Evolutionary conservation across 2,797 vertebrate species (phyloP).

Genomic region (Fratercula arctica): DNA sequence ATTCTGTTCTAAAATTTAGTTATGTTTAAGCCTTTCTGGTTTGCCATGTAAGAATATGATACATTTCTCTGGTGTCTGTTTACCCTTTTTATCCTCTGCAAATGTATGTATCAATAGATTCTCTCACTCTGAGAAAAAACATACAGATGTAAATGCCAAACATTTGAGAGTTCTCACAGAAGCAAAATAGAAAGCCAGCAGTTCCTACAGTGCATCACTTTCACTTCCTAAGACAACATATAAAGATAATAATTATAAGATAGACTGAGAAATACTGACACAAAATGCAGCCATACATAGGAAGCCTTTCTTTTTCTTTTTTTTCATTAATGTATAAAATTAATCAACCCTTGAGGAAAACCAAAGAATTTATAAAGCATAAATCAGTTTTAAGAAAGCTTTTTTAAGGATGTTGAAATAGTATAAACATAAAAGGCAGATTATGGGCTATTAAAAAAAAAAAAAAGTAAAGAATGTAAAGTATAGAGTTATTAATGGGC

Average conservation of each 20-base stretch:
- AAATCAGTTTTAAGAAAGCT: not conserved
- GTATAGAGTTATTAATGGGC: not conserved
- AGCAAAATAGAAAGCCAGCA: not conserved
- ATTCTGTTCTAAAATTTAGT: not conserved
- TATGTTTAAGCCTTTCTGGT: not conserved
- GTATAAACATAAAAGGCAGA: not conserved
- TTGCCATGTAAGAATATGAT: not conserved
- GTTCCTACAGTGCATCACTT: not conserved
- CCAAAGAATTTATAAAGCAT: not conserved
- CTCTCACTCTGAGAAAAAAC: not conserved
- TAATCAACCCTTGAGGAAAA: not conserved
- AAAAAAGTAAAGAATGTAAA: not conserved
- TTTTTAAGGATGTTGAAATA: not conserved
- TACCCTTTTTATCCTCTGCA: not conserved
- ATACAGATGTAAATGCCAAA: not conserved
- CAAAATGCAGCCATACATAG: not conserved
- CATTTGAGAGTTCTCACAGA: not conserved
- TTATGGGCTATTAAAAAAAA: not conserved
- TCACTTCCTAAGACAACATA: not conserved
- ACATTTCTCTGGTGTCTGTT: not conserved
- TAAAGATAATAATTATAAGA: not conserved
- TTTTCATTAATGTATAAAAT: not conserved
- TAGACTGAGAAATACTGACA: not conserved
- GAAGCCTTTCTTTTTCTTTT: not conserved
- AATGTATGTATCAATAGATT: not conserved